These are phyloP conservation scores for Nephrotoma appendiculata DNA, from an alignment of 2,888 invertebrate species.

Conservation along the genomic window DNA sequence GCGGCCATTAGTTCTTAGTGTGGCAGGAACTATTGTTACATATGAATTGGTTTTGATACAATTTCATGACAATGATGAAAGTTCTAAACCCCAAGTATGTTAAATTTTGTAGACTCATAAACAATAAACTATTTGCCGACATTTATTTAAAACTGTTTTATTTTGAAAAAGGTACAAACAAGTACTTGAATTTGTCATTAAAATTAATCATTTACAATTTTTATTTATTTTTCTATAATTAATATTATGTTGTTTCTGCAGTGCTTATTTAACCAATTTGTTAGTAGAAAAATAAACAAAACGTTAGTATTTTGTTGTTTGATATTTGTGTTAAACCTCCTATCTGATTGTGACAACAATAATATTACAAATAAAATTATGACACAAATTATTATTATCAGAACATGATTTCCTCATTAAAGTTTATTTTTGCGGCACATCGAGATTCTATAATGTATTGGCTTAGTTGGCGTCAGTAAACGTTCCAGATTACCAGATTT, in stretches of 20 bases:
- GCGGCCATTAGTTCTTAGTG: slow-evolving; percentile 26
- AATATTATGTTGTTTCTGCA: not conserved
- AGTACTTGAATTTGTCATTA: not conserved
- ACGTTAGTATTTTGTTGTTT: not conserved
- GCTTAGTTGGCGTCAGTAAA: not conserved
- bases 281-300: not conserved
- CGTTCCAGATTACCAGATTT: not conserved
- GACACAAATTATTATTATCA: not conserved
- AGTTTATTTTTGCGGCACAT: not conserved
- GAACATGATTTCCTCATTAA: not conserved
- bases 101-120: not conserved
- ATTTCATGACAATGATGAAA: slow-evolving; percentile 31
- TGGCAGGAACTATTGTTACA: slow-evolving; percentile 44
- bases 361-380: not conserved
- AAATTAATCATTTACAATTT: not conserved
- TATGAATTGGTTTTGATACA: slow-evolving; percentile 43
- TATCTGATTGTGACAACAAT: not conserved
- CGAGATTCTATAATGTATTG: not conserved
- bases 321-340: not conserved
- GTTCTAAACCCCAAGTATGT: not conserved
- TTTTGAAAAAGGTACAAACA: not conserved
- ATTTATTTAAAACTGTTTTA: not conserved
- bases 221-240: not conserved
- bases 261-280: not conserved
- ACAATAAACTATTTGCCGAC: not conserved